Evolutionary conservation across 2,888 invertebrate genomes (phyloP), one percentile per base, ranked within the genome.

Genomic region (Fragum sueziense): DNA sequence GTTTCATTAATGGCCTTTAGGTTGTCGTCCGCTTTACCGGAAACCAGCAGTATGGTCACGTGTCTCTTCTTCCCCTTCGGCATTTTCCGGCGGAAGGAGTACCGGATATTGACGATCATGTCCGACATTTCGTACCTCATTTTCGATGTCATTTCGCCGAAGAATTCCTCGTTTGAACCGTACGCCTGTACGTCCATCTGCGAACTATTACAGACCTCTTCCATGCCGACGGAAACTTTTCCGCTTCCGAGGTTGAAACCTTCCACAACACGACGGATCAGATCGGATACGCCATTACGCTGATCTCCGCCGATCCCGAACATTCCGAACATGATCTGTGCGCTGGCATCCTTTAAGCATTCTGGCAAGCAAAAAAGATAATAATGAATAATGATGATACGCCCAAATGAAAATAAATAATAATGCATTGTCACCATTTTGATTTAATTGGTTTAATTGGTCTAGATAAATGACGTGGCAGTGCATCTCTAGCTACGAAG

Each of bases 251-350:
- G 70, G 27, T 70, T 70, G 51, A 79, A 77, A 17, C 61, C 79
- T 2, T 77, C 74, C 0, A 70, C 75, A 1, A 82, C 62, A 27
- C 29, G 59, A 41, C 68, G 71, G 25, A 82, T 67, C 37, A 82
- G 77, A 22, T 74, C 72, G 11, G 22, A n/a, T 17, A 73, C 79
- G 31, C 41, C 47, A 9, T 51, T 34, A n/a, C 72, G 70, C 14
- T 74, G 68, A 9, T 27, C 65, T 9, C 77, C 79, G 9, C 79
- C 79, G 20, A 79, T 77, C 2, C 70, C 69, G 34, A 62, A 62
- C 34, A 82, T 52, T 31, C 82, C 82, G 54, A 82, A 82, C 29
- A 77, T 57, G 27, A 82, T 69, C 59, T 82, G 76, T 22, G 79
- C 76, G 20, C 69, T 34, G 0, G 74, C 27, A 29, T 69, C 57